A percentile compares a stretch with the other conserved stretches of the same genome.
These are phyloP conservation scores for Ophion ventricosus DNA, from an alignment of 2,888 invertebrate genomes.

Conservation along the genomic window DNA sequence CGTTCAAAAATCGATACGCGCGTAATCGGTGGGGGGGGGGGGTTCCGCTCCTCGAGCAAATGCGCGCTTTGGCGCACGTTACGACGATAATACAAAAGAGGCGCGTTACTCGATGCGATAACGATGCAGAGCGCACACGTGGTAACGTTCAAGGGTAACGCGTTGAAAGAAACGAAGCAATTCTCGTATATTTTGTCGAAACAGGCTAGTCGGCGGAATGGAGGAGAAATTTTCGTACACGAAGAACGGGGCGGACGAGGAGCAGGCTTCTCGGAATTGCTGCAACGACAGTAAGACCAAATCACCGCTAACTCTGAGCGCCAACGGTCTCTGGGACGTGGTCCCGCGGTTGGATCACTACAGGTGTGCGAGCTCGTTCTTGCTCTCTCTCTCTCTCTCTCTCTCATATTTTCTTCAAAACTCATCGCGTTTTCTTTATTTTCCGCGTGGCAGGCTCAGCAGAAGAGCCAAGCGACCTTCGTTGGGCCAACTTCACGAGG, in stretches of 20 bases:
- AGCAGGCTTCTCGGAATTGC: slow-evolving; percentile 66
- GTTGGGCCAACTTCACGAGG: slow-evolving; percentile 91
- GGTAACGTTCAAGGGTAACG: background rate
- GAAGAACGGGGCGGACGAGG: slow-evolving; percentile 67
- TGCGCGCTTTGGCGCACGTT: background rate
- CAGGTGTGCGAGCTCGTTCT: slow-evolving; percentile 70
- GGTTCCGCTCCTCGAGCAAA: too few relatives aligned
- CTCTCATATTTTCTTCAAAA: too few relatives aligned
- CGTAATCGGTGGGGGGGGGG: too few relatives aligned
- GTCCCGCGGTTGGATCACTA: slow-evolving; percentile 81
- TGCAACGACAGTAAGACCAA: slow-evolving; percentile 74
- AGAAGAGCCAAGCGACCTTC: slow-evolving; percentile 92
- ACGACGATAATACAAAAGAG: background rate
- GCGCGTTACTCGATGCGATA: too few relatives aligned
- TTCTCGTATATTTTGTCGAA: slow-evolving; percentile 22
- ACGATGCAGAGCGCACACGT: too few relatives aligned
- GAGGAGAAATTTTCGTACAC: slow-evolving; percentile 75
- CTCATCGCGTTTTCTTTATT: background rate
- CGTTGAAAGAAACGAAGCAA: background rate
- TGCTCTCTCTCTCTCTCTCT: background rate
- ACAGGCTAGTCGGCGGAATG: slow-evolving; percentile 76
- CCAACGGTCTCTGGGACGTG: slow-evolving; percentile 82
- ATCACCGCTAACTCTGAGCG: slow-evolving; percentile 79
- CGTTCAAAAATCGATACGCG: too few relatives aligned
- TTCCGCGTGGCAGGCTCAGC: slow-evolving; percentile 74